Conservation (phyloP, 2,797 vertebrate genomes). For the Silurus lanzhouensis region DNA sequence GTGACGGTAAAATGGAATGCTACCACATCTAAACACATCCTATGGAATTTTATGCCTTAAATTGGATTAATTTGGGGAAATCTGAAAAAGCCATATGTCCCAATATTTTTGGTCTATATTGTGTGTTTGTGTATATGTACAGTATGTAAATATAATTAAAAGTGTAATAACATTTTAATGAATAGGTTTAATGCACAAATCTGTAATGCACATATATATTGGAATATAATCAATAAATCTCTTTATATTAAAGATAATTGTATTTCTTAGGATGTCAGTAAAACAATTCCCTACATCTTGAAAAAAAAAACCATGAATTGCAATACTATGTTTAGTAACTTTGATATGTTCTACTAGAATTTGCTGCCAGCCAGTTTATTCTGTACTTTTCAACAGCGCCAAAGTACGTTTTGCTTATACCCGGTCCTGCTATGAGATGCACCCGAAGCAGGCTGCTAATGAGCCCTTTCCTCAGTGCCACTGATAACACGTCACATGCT, state of each 20-base stretch:
- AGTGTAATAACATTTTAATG: too few relatives aligned
- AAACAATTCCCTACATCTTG: too few relatives aligned
- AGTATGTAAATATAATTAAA: too few relatives aligned
- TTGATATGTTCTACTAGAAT: background rate
- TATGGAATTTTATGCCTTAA: too few relatives aligned
- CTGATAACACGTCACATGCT: constrained; percentile 67
- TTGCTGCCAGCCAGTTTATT: background rate
- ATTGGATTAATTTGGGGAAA: too few relatives aligned
- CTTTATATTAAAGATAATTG: background rate
- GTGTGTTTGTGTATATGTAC: too few relatives aligned
- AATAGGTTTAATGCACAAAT: background rate
- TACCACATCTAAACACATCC: too few relatives aligned
- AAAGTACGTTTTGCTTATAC: background rate
- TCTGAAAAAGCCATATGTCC: too few relatives aligned
- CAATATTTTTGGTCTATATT: too few relatives aligned
- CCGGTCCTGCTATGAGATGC: constrained; percentile 21
- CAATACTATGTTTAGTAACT: background rate
- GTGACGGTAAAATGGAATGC: too few relatives aligned
- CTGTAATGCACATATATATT: background rate
- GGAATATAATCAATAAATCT: background rate
- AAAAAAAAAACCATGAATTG: background rate
- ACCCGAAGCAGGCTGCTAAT: constrained; percentile 44
- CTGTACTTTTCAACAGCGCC: background rate
- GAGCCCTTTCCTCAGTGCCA: constrained; percentile 39
- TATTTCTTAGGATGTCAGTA: background rate